A percentile compares a stretch with the other conserved stretches of the same genome.
These are phyloP conservation scores for Morone saxatilis DNA, from an alignment of 2,113 vertebrate species.

Conservation along the genomic window DNA sequence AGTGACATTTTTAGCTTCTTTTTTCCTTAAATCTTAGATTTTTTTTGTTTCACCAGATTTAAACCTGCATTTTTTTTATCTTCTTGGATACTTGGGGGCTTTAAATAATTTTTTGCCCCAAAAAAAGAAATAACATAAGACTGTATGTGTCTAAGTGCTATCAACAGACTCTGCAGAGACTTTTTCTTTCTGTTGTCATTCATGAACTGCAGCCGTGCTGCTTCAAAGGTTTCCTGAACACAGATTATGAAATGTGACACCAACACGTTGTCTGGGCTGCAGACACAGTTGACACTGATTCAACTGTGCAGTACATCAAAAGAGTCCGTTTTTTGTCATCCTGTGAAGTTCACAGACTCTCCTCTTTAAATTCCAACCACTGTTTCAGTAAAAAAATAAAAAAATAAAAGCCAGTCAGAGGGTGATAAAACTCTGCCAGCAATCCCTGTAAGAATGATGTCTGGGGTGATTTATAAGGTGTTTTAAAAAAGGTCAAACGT, in stretches of 20 bases:
- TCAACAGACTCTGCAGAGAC: slow-evolving; percentile 1
- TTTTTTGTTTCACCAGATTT: neutral
- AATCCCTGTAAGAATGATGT: neutral
- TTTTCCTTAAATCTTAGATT: neutral
- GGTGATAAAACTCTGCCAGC: neutral
- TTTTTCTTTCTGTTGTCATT: slow-evolving; percentile 18
- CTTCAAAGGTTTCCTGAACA: slow-evolving; percentile 53
- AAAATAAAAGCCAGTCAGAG: neutral
- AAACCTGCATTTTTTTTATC: neutral
- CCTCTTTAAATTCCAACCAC: slow-evolving; percentile 44
- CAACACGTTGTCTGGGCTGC: slow-evolving; percentile 41
- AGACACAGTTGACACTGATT: slow-evolving; percentile 50
- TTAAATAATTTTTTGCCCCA: neutral
- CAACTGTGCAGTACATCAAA: slow-evolving; percentile 56
- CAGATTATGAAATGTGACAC: slow-evolving; percentile 68
- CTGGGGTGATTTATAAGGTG: slow-evolving; percentile 18
- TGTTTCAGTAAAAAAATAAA: neutral
- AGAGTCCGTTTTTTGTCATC: slow-evolving; percentile 13
- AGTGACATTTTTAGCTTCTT: neutral
- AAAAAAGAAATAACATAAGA: neutral
- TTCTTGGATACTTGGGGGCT: neutral
- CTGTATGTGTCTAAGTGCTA: neutral
- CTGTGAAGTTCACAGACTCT: slow-evolving; percentile 43
- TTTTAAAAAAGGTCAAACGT: slow-evolving; percentile 16
- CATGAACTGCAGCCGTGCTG: slow-evolving; percentile 23